Evolutionary conservation across 2,113 vertebrate genomes (phyloP).

Genomic region (Leiothrix lutea): DNA sequence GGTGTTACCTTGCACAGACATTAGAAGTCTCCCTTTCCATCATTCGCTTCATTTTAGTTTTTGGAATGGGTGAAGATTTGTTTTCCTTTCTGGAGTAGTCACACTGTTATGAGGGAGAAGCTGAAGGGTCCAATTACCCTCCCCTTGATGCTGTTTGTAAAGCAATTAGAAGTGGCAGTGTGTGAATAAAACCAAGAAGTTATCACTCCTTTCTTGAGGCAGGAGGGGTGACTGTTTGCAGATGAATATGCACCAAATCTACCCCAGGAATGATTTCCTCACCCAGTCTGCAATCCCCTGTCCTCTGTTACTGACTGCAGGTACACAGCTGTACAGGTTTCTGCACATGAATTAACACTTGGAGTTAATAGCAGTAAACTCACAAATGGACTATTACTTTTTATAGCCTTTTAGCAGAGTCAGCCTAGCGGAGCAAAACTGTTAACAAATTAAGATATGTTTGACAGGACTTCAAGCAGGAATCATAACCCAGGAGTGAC

Average conservation of each 20-base stretch:
- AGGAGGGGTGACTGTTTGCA: background rate
- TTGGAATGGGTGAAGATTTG: background rate
- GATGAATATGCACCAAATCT: background rate
- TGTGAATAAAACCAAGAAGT: constrained; percentile 43
- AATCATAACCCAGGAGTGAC: background rate
- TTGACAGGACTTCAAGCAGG: constrained; percentile 33
- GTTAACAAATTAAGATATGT: constrained; percentile 45
- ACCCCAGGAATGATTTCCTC: background rate
- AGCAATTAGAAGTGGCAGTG: constrained; percentile 30
- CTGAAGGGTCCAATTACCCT: constrained; percentile 1
- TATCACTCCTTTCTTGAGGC: background rate
- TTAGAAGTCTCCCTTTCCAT: background rate
- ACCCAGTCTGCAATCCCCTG: background rate
- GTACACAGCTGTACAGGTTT: background rate
- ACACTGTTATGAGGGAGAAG: background rate
- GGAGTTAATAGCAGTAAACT: constrained; percentile 55
- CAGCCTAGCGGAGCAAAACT: constrained; percentile 60
- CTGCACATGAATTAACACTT: constrained; percentile 46
- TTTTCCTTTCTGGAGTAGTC: background rate
- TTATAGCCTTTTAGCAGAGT: constrained; percentile 60
- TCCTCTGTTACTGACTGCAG: background rate
- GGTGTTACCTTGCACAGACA: background rate
- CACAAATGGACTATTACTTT: constrained; percentile 69
- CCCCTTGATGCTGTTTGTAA: background rate
- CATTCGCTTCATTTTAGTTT: background rate